Evolutionary conservation across 1,140 invertebrate genomes (phyloP).

Genomic region (Andrena cerasifolii): DNA sequence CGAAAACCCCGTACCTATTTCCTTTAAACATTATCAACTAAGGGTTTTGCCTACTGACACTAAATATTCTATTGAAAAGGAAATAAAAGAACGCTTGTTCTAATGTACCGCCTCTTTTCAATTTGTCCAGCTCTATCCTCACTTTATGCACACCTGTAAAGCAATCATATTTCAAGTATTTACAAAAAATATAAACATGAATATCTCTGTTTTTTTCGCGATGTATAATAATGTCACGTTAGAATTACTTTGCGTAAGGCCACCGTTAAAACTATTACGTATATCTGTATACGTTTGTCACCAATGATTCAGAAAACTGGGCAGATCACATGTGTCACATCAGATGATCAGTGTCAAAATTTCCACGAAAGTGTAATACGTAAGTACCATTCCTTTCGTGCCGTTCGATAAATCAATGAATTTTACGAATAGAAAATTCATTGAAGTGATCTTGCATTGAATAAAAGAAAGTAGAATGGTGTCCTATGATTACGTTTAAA

Average conservation of each 20-base stretch:
- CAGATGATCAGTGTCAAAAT: background rate
- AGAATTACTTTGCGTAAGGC: background rate
- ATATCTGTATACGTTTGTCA: background rate
- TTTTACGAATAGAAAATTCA: background rate
- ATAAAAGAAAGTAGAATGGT: background rate
- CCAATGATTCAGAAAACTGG: conserved; percentile 14
- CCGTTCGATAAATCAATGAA: background rate
- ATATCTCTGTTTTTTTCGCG: too few species aligned
- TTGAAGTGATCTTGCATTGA: background rate
- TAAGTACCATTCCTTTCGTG: background rate
- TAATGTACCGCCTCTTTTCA: background rate
- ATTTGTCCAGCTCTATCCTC: background rate
- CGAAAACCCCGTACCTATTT: conserved; percentile 97
- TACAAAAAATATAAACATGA: too few species aligned
- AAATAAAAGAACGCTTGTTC: conserved; percentile 59
- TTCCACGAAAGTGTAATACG: background rate
- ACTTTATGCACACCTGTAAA: background rate
- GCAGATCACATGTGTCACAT: background rate
- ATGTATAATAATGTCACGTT: background rate
- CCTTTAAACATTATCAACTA: conserved; percentile 84
- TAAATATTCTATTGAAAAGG: conserved; percentile 42
- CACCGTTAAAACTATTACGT: background rate
- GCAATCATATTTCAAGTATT: too few species aligned
- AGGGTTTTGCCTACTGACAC: conserved; percentile 49
- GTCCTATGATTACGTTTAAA: background rate